Evolutionary conservation across 2,888 invertebrate genomes (phyloP).

Genomic region (Epirrhoe tristata): DNA sequence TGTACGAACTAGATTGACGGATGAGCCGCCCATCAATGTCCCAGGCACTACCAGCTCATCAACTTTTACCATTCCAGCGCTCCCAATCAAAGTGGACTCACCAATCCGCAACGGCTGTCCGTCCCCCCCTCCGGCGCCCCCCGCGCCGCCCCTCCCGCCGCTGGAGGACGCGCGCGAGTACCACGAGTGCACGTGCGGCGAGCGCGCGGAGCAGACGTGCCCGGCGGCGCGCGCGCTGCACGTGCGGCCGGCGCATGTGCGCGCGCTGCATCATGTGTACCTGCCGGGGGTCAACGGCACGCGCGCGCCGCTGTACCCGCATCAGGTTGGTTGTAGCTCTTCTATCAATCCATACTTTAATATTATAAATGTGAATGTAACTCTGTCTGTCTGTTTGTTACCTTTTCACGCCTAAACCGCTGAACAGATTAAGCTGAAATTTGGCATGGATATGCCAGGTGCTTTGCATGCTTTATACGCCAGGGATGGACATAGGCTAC

Average conservation of each 20-base stretch:
- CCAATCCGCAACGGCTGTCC: slow-evolving; percentile 71
- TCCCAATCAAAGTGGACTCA: slow-evolving; percentile 63
- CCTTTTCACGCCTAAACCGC: too few relatives aligned
- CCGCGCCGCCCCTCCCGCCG: slow-evolving; percentile 50
- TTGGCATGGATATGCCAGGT: too few relatives aligned
- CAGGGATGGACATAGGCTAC: too few relatives aligned
- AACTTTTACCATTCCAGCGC: slow-evolving; percentile 57
- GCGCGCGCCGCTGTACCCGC: slow-evolving; percentile 72
- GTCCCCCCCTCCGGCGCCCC: slow-evolving; percentile 37
- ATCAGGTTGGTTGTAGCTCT: slow-evolving; percentile 34
- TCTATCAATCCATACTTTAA: too few relatives aligned
- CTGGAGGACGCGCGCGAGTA: slow-evolving; percentile 68
- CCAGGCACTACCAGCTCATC: too few relatives aligned
- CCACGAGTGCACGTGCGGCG: slow-evolving; percentile 67
- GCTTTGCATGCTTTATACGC: too few relatives aligned
- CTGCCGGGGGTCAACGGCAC: slow-evolving; percentile 87
- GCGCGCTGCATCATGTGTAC: slow-evolving; percentile 81
- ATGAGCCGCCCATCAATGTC: too few relatives aligned
- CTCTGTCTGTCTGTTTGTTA: too few relatives aligned
- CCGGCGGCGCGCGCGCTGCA: slow-evolving; percentile 67
- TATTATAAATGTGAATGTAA: too few relatives aligned
- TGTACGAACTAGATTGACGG: too few relatives aligned
- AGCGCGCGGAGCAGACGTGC: slow-evolving; percentile 56
- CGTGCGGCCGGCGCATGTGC: slow-evolving; percentile 81
- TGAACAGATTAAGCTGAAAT: too few relatives aligned